A percentile compares a stretch with the other conserved stretches of the same genome.
These are phyloP conservation scores for Peromyscus maniculatus DNA, from an alignment of 2,113 vertebrate genomes.

Conservation along the genomic window DNA sequence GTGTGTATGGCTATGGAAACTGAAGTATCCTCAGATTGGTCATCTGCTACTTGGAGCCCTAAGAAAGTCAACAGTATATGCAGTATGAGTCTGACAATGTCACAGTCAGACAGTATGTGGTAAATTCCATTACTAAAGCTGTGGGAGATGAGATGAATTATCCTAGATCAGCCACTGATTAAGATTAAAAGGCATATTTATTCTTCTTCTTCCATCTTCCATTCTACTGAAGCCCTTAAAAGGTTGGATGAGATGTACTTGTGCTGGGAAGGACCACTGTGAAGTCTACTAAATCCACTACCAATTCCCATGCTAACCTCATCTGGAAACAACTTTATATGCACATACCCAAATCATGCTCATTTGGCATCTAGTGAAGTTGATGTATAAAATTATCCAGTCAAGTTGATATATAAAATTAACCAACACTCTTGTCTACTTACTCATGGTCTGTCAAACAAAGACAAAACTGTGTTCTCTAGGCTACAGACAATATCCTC, in stretches of 20 bases:
- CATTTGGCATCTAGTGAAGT: not conserved
- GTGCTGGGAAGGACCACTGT: too few relatives aligned
- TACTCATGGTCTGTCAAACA: not conserved
- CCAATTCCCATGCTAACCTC: not conserved
- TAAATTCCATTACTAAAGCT: not conserved
- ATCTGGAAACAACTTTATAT: not conserved
- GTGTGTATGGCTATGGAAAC: not conserved
- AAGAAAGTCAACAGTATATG: not conserved
- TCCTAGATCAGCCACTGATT: not conserved
- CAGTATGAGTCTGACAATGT: not conserved
- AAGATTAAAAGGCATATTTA: not conserved
- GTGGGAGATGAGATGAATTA: not conserved
- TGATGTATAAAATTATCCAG: not conserved
- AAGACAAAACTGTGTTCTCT: not conserved
- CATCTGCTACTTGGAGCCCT: not conserved
- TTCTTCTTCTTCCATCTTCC: not conserved
- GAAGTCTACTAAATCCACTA: not conserved
- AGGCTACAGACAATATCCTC: not conserved
- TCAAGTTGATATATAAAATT: not conserved
- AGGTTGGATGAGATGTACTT: not conserved
- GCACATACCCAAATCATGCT: not conserved
- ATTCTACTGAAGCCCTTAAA: not conserved
- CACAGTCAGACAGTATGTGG: not conserved
- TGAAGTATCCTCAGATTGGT: too few relatives aligned
- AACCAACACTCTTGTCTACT: not conserved